Evolutionary conservation across 2,888 invertebrate genomes (phyloP).

Genomic region (Odontothrips loti): DNA sequence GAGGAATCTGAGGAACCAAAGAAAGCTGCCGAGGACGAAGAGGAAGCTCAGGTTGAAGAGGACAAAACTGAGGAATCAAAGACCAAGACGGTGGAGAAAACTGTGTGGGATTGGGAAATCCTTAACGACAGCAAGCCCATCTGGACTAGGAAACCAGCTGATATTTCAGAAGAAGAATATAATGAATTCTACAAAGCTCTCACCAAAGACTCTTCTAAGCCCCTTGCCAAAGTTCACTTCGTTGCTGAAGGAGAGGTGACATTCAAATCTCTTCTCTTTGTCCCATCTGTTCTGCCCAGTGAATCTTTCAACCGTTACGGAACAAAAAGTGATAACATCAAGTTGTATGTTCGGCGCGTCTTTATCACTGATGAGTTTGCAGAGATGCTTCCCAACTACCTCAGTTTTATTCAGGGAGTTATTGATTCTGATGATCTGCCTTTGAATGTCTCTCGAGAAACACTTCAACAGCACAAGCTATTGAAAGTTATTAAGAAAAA

Average conservation of each 20-base stretch:
- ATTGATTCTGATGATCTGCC: slow-evolving; percentile 99
- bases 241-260: slow-evolving; percentile 99
- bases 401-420: slow-evolving; percentile 91
- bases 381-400: slow-evolving; percentile 98
- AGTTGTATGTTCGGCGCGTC: slow-evolving; percentile 94
- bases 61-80: slow-evolving; percentile 68
- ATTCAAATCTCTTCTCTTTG: slow-evolving; percentile 92
- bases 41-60: slow-evolving; percentile 60
- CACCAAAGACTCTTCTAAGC: slow-evolving; percentile 81
- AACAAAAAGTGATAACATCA: slow-evolving; percentile 89
- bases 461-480: slow-evolving; percentile 96
- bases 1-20: slow-evolving; percentile 47
- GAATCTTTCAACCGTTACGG: slow-evolving; percentile 97
- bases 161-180: slow-evolving; percentile 86
- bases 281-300: slow-evolving; percentile 84
- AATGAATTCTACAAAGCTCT: slow-evolving; percentile 91
- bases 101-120: slow-evolving; percentile 96
- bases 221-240: slow-evolving; percentile 87
- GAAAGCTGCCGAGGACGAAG: slow-evolving; percentile 50
- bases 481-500: slow-evolving; percentile 99
- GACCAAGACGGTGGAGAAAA: slow-evolving; percentile 86
- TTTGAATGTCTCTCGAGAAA: slow-evolving; percentile 96
- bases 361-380: slow-evolving; percentile 99
- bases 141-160: slow-evolving; percentile 89
- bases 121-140: slow-evolving; percentile 97